phyloP scores from a whole-genome alignment of 2,797 vertebrate genomes.

The Linurgus olivaceus region DNA sequence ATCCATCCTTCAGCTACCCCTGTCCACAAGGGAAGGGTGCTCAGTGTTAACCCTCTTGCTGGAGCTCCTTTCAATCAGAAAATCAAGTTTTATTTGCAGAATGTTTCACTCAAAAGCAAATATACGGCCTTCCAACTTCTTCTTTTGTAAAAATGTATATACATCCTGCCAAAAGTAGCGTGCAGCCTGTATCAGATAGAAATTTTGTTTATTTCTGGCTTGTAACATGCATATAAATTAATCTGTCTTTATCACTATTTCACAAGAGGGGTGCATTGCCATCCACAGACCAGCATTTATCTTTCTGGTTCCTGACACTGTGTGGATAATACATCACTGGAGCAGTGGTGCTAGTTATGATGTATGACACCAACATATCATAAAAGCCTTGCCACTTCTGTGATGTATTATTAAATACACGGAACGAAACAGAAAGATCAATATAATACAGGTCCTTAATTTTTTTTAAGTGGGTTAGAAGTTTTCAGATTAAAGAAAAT shows the following conservation, averaged over 20 bases:
- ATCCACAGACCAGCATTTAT: constrained; percentile 41
- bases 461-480: constrained; percentile 33
- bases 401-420: constrained; percentile 68
- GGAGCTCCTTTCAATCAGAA: background rate
- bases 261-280: background rate
- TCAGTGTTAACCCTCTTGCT: background rate
- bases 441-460: constrained; percentile 22
- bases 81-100: background rate
- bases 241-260: background rate
- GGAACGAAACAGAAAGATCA: constrained; percentile 46
- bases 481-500: constrained; percentile 1
- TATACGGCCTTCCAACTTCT: background rate
- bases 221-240: background rate
- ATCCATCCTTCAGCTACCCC: background rate
- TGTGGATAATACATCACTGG: constrained; percentile 54
- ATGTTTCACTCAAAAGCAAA: background rate
- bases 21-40: background rate
- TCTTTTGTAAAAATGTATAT: background rate
- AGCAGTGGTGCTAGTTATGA: constrained; percentile 59
- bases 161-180: background rate
- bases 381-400: constrained; percentile 51
- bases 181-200: background rate
- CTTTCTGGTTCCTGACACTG: constrained; percentile 41
- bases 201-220: constrained; percentile 17
- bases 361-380: constrained; percentile 57